These are phyloP conservation scores for Microplitis deprimator DNA, from an alignment of 2,888 invertebrate species.

Conservation along the genomic window DNA sequence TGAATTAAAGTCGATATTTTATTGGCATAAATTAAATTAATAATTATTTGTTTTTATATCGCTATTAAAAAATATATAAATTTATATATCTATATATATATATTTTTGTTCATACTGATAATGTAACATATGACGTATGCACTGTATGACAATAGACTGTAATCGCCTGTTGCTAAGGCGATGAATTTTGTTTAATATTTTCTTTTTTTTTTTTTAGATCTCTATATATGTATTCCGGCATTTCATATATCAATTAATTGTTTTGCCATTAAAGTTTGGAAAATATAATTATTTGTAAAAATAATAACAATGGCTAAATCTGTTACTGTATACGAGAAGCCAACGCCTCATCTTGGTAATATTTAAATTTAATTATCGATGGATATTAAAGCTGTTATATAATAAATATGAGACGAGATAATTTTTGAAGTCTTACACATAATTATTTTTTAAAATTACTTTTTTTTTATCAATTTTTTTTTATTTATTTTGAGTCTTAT, in stretches of 20 bases:
- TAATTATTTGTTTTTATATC: no score
- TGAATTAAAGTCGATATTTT: no score
- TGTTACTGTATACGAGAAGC: constrained; percentile 61
- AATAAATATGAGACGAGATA: neutral
- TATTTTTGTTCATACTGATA: neutral
- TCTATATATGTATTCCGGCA: neutral
- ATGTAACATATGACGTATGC: neutral
- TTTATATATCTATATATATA: no score
- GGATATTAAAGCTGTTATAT: neutral
- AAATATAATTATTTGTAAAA: constrained; percentile 27
- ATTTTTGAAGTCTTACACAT: neutral
- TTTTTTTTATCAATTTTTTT: no score
- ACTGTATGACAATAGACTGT: neutral
- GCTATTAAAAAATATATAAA: no score
- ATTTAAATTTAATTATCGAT: neutral
- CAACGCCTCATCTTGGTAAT: constrained; percentile 61
- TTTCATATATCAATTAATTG: no score
- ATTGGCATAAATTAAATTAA: no score
- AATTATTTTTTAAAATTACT: neutral
- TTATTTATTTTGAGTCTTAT: no score
- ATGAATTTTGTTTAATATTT: neutral
- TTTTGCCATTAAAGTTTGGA: neutral
- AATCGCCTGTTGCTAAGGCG: neutral
- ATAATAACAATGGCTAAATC: constrained; percentile 54
- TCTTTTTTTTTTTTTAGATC: neutral